Conservation (phyloP, 2,888 invertebrate genomes). For the Beris chalybata region DNA sequence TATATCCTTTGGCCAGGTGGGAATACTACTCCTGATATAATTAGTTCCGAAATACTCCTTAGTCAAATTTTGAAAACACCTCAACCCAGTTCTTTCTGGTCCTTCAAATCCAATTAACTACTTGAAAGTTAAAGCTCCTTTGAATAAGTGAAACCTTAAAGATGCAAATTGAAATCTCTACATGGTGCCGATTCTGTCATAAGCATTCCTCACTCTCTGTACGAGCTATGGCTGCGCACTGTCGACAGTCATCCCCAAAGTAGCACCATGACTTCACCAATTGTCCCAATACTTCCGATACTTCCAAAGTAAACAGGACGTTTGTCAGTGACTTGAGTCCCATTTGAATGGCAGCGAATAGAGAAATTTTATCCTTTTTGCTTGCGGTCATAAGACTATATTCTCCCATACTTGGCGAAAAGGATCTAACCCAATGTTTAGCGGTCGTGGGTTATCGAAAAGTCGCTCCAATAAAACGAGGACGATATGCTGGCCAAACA, state of each 20-base stretch:
- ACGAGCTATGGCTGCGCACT: neutral
- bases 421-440: neutral
- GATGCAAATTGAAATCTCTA: neutral
- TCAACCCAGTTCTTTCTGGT: no score
- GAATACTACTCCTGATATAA: no score
- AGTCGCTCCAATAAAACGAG: neutral
- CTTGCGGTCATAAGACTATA: conserved; percentile 6
- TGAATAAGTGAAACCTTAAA: no score
- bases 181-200: conserved; percentile 8
- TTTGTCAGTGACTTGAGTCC: neutral
- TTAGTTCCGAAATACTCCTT: no score
- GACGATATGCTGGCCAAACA: conserved; percentile 39
- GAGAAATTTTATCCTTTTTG: neutral
- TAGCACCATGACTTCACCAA: conserved; percentile 6
- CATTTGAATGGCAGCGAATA: neutral
- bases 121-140: no score
- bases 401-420: neutral
- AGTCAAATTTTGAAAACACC: no score
- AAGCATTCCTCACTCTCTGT: neutral
- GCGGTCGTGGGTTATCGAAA: neutral
- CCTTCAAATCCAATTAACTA: no score
- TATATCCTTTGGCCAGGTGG: no score
- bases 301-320: conserved; percentile 26
- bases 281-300: conserved; percentile 25
- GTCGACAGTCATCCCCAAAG: neutral